Conservation (phyloP, 2,113 vertebrate genomes). For the Callipepla squamata region DNA sequence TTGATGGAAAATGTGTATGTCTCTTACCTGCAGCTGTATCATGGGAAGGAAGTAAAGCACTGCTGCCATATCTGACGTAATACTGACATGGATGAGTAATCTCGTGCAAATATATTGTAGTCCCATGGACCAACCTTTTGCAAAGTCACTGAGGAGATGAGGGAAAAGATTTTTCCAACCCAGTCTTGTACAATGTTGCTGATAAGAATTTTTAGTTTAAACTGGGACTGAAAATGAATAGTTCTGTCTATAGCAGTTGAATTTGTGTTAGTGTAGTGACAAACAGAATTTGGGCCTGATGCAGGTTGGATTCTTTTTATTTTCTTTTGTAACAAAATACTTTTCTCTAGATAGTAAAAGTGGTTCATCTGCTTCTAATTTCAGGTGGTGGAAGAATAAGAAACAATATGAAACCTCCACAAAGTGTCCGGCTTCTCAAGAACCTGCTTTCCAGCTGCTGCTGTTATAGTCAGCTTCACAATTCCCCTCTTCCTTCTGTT, state of each 20-base stretch:
- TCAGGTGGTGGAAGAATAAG: slow-evolving; percentile 50
- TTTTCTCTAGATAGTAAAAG: not conserved
- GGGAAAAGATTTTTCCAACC: not conserved
- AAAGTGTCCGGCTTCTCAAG: slow-evolving; percentile 47
- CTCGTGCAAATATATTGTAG: not conserved
- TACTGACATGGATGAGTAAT: not conserved
- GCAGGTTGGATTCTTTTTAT: not conserved
- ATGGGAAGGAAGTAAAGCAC: not conserved
- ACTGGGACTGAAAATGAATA: not conserved
- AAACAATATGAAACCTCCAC: slow-evolving; percentile 72
- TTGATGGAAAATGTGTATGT: not conserved
- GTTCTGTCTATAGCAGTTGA: not conserved
- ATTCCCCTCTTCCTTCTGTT: not conserved
- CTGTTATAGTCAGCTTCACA: not conserved
- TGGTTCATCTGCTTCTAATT: slow-evolving; percentile 23
- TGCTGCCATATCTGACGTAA: not conserved
- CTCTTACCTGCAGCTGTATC: not conserved
- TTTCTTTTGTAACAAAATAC: not conserved
- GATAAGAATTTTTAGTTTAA: not conserved
- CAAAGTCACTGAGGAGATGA: not conserved
- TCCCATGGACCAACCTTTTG: not conserved
- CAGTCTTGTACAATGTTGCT: not conserved
- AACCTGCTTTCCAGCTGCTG: not conserved
- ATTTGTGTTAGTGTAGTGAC: not conserved
- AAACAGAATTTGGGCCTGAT: not conserved